Evolutionary conservation across 2,797 vertebrate species (phyloP).

Genomic region (Serranus cabrilla): DNA sequence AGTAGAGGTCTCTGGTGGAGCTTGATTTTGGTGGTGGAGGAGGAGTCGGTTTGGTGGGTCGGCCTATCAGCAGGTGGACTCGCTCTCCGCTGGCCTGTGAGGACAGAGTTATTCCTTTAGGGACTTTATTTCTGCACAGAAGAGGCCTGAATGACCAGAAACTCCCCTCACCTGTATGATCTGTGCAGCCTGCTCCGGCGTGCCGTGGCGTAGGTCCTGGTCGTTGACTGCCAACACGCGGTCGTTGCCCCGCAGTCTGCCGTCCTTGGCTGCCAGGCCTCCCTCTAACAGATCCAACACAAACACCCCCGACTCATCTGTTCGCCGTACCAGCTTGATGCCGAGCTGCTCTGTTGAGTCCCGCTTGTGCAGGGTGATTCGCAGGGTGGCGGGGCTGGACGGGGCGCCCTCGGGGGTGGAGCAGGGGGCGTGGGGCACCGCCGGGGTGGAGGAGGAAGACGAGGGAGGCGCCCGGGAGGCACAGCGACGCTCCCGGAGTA

Average conservation of each 20-base stretch:
- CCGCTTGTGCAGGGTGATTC: constrained; percentile 93
- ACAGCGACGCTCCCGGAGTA: constrained; percentile 95
- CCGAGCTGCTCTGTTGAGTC: constrained; percentile 96
- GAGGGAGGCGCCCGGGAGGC: constrained; percentile 83
- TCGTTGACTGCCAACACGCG: constrained; percentile 96
- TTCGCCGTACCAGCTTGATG: constrained; percentile 96
- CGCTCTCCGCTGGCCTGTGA: constrained; percentile 94
- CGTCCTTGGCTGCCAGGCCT: constrained; percentile 95
- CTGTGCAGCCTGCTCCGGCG: constrained; percentile 96
- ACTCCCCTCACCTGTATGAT: constrained; percentile 93
- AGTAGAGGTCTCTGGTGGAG: constrained; percentile 90
- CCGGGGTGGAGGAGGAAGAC: constrained; percentile 83
- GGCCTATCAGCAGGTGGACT: constrained; percentile 93
- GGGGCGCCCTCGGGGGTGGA: constrained; percentile 84
- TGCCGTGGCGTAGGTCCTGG: constrained; percentile 95
- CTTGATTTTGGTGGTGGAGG: constrained; percentile 88
- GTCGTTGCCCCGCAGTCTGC: constrained; percentile 94
- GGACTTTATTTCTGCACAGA: not conserved
- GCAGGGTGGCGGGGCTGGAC: constrained; percentile 87
- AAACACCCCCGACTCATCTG: constrained; percentile 96
- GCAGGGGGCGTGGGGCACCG: constrained; percentile 71
- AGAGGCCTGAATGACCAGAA: not conserved
- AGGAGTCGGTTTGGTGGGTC: constrained; percentile 89
- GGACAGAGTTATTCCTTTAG: constrained; percentile 11
- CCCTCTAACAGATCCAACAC: constrained; percentile 97